Conservation (phyloP, 2,797 vertebrate genomes). For the Trachurus trachurus region DNA sequence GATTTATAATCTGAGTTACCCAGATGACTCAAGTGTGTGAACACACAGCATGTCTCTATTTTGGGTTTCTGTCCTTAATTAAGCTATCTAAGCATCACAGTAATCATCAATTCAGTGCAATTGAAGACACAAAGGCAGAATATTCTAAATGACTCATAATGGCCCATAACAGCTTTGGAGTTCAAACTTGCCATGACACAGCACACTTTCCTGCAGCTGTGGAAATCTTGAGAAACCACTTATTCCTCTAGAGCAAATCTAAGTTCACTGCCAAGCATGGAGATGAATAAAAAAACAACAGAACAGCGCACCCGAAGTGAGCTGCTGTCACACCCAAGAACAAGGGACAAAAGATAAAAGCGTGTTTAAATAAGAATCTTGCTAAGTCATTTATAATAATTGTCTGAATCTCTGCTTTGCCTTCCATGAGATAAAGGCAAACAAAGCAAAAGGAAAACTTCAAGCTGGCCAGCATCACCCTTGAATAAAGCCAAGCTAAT, state of each 20-base stretch:
- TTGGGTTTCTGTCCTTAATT: not conserved
- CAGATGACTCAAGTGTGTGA: not conserved
- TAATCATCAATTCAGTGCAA: conserved; percentile 3
- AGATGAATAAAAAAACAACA: conserved; percentile 46
- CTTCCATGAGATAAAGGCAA: conserved; percentile 37
- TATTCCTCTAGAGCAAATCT: conserved; percentile 43
- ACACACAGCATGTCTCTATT: not conserved
- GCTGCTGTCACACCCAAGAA: conserved; percentile 41
- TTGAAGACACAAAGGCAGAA: conserved; percentile 17
- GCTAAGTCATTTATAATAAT: conserved; percentile 46
- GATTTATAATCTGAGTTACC: not conserved
- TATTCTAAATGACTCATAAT: conserved; percentile 46
- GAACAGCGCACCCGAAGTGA: conserved; percentile 29
- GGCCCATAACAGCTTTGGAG: conserved; percentile 12
- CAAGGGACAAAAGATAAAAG: conserved; percentile 48
- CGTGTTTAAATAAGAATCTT: conserved; percentile 54
- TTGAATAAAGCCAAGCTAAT: conserved; percentile 58
- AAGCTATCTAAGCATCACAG: not conserved
- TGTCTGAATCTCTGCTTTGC: conserved; percentile 41
- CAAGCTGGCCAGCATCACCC: conserved; percentile 35
- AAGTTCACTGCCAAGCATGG: conserved; percentile 38
- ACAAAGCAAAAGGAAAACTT: conserved; percentile 38
- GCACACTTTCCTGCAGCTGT: conserved; percentile 32
- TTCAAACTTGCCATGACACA: conserved; percentile 30
- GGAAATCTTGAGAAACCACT: conserved; percentile 49